Evolutionary conservation across 1,140 invertebrate genomes (phyloP).

Genomic region (Piezodorus guildinii): DNA sequence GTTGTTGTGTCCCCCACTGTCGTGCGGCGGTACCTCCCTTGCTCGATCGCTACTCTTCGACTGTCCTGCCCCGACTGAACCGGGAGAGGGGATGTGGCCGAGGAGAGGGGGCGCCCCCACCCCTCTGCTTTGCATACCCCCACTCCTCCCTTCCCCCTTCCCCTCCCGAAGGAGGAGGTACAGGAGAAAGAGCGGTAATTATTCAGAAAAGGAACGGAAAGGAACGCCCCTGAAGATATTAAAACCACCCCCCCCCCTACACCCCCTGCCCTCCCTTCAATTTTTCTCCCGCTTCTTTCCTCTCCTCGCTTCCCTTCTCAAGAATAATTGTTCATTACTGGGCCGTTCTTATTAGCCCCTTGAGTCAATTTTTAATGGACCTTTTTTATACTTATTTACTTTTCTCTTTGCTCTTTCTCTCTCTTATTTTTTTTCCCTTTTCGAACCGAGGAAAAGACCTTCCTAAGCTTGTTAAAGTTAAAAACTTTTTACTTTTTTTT

Average conservation of each 20-base stretch:
- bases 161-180: constrained; percentile 1
- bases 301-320: not conserved
- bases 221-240: constrained; percentile 4
- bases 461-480: constrained; percentile 15
- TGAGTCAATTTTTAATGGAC: constrained; percentile 14
- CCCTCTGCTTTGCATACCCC: constrained; percentile 9
- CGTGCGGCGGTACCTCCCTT: not conserved
- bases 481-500: too few relatives aligned
- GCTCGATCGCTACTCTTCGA: not conserved
- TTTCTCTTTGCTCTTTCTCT: constrained; percentile 1
- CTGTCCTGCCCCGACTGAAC: constrained; percentile 8
- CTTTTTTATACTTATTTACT: constrained; percentile 16
- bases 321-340: constrained; percentile 14
- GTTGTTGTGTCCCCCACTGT: not conserved
- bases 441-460: not conserved
- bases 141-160: not conserved
- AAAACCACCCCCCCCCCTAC: constrained; percentile 5
- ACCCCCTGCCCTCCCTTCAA: not conserved
- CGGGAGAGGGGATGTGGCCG: not conserved
- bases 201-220: constrained; percentile 10
- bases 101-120: not conserved
- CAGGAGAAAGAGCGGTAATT: constrained; percentile 7
- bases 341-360: constrained; percentile 14
- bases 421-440: not conserved
- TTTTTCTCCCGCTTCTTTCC: constrained; percentile 8